Conservation (phyloP, 1,140 invertebrate species). For the Dufourea novaeangliae region DNA sequence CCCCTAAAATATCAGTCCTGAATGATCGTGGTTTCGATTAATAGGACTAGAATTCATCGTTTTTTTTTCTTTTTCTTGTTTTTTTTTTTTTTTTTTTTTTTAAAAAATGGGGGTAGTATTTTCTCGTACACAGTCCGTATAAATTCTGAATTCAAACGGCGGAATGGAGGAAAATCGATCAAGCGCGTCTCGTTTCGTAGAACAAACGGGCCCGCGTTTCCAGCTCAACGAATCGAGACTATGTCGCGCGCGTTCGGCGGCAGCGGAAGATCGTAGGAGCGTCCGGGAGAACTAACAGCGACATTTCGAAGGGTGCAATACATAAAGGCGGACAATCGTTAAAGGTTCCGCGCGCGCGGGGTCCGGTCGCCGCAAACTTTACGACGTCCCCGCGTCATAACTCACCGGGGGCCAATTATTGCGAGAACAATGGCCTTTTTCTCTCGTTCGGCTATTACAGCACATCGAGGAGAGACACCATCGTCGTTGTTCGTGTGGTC, state of each 20-base stretch:
- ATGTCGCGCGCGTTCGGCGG: no score
- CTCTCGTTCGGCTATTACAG: constrained; percentile 63
- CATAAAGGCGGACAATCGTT: constrained; percentile 69
- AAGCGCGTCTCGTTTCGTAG: neutral
- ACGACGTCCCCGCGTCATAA: constrained; percentile 71
- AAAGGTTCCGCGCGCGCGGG: constrained; percentile 58
- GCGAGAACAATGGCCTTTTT: constrained; percentile 69
- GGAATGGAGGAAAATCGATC: neutral
- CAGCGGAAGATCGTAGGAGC: neutral
- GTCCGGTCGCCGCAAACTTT: constrained; percentile 58
- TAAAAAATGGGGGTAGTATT: neutral
- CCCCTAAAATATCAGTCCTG: no score
- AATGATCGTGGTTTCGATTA: no score
- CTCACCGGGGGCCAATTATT: constrained; percentile 72
- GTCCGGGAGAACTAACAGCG: constrained; percentile 30
- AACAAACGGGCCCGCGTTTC: neutral
- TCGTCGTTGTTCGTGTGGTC: constrained; percentile 19
- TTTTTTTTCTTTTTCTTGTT: no score
- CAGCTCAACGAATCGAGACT: neutral
- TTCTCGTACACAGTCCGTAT: neutral
- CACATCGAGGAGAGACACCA: neutral
- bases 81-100: no score
- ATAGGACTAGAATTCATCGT: neutral
- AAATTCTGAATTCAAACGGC: neutral
- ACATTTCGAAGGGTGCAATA: constrained; percentile 59